Evolutionary conservation across 2,888 invertebrate genomes (phyloP).

Genomic region (Dicyrtoma fusca): DNA sequence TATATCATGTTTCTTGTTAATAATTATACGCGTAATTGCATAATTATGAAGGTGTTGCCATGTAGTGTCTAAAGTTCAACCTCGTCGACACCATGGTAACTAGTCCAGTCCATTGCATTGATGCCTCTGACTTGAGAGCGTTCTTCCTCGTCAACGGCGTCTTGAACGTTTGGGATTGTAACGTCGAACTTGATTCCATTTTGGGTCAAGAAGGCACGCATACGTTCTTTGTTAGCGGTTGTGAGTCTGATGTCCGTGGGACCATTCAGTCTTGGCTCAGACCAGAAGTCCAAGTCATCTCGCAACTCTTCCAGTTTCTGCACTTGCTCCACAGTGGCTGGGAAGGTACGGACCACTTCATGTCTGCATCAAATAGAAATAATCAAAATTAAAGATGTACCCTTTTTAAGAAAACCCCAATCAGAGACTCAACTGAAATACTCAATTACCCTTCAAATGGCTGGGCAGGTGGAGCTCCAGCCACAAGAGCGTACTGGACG

Average conservation of each 20-base stretch:
- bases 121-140: not conserved
- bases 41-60: too few species aligned
- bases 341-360: constrained; percentile 56
- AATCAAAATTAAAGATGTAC: too few species aligned
- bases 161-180: constrained; percentile 72
- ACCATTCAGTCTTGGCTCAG: constrained; percentile 63
- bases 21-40: not conserved
- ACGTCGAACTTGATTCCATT: constrained; percentile 69
- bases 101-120: constrained; percentile 58
- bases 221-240: constrained; percentile 67
- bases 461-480: too few species aligned
- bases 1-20: not conserved
- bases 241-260: constrained; percentile 74
- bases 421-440: too few species aligned
- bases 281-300: constrained; percentile 66
- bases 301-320: constrained; percentile 61
- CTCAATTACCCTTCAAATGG: too few species aligned
- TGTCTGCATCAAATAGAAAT: too few species aligned
- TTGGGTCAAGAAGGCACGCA: constrained; percentile 65
- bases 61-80: too few species aligned
- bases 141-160: not conserved
- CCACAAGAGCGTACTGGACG: too few species aligned
- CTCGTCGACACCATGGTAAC: constrained; percentile 65
- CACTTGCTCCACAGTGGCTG: constrained; percentile 61
- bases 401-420: too few species aligned